Percentiles rank a stretch among this genome's conserved stretches.
These are phyloP conservation scores for Creontiades dilutus DNA, from an alignment of 2,888 invertebrate species.

Conservation along the genomic window DNA sequence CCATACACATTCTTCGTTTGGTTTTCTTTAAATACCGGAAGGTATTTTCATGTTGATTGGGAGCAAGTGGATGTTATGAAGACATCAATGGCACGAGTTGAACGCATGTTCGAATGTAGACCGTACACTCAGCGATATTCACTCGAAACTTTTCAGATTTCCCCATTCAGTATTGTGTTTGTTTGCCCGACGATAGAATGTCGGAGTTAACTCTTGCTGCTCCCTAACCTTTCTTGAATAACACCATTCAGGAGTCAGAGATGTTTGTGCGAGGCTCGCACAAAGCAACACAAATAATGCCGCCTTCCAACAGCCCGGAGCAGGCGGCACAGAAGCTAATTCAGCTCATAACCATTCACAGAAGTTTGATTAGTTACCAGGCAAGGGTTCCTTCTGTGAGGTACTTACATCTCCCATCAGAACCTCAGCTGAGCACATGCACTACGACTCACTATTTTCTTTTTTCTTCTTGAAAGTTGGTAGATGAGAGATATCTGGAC, in stretches of 20 bases:
- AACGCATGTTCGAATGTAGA: no score
- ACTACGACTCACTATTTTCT: no score
- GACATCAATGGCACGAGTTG: no score
- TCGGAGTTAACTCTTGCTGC: conserved; percentile 27
- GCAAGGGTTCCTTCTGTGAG: not conserved
- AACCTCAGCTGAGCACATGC: not conserved
- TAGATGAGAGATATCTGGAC: no score
- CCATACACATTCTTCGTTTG: no score
- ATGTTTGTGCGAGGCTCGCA: not conserved
- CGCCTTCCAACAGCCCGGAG: conserved; percentile 3
- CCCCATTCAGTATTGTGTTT: no score
- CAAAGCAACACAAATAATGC: conserved; percentile 55
- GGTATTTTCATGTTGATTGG: no score
- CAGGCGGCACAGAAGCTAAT: conserved; percentile 17
- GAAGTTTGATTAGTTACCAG: conserved; percentile 56
- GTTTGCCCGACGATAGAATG: not conserved
- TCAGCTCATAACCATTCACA: conserved; percentile 48
- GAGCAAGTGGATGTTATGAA: no score
- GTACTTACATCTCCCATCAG: not conserved
- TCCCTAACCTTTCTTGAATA: conserved; percentile 28
- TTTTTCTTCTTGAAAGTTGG: no score
- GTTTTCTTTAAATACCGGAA: no score
- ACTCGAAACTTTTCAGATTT: no score
- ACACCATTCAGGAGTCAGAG: not conserved
- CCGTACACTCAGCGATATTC: no score